Evolutionary conservation across 1,140 invertebrate genomes (phyloP).

Genomic region (Polyergus mexicanus): DNA sequence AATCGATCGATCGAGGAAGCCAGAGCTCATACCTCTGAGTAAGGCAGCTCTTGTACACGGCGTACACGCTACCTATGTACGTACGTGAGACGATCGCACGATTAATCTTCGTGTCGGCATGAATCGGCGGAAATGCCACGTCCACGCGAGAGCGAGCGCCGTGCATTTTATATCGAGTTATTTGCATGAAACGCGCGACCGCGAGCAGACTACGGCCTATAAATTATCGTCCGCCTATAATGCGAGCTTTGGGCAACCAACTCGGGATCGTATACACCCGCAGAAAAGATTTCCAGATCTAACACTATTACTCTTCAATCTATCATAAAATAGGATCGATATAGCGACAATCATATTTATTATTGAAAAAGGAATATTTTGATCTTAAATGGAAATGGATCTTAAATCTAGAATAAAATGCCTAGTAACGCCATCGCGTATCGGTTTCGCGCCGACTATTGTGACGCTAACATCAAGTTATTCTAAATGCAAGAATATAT

Average conservation of each 20-base stretch:
- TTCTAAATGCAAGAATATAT: too few relatives aligned
- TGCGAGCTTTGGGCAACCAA: constrained; percentile 63
- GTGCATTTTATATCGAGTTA: constrained; percentile 73
- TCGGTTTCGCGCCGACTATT: too few relatives aligned
- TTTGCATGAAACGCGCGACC: constrained; percentile 68
- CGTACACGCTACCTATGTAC: constrained; percentile 66
- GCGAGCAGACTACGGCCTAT: constrained; percentile 65
- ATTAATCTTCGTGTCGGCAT: constrained; percentile 72
- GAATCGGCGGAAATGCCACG: constrained; percentile 76
- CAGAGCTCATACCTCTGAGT: constrained; percentile 23
- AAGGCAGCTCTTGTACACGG: constrained; percentile 36
- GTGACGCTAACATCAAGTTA: too few relatives aligned
- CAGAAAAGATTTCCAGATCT: too few relatives aligned
- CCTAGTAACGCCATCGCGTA: too few relatives aligned
- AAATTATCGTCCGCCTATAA: constrained; percentile 67
- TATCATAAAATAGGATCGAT: too few relatives aligned
- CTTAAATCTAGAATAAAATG: too few relatives aligned
- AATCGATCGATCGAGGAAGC: constrained; percentile 48
- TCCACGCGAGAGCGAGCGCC: constrained; percentile 62
- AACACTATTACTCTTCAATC: too few relatives aligned
- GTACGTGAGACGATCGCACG: constrained; percentile 62
- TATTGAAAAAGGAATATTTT: too few relatives aligned
- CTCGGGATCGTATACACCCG: constrained; percentile 33
- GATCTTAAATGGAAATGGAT: too few relatives aligned
- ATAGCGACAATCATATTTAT: too few relatives aligned